phyloP scores from a whole-genome alignment of 2,113 vertebrate species.

The Oriolus oriolus region DNA sequence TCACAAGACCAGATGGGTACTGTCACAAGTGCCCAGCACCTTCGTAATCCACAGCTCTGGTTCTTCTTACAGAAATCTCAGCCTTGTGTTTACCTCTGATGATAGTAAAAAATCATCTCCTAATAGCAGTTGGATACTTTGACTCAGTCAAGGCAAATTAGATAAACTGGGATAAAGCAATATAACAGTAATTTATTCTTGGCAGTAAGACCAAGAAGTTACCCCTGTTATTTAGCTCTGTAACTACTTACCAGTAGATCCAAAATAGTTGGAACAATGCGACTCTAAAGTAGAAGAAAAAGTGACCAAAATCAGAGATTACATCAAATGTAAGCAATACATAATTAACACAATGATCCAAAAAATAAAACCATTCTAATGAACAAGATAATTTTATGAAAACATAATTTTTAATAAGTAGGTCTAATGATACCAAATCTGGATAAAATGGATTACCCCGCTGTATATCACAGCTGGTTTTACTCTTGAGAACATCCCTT shows the following conservation, averaged over 20 bases:
- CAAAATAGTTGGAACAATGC: neutral
- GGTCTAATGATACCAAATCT: neutral
- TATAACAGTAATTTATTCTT: neutral
- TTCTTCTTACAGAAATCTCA: neutral
- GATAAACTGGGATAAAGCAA: neutral
- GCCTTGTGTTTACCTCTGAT: neutral
- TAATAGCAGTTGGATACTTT: neutral
- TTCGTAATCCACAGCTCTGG: neutral
- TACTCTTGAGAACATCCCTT: neutral
- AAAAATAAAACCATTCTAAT: neutral
- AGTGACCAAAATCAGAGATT: neutral
- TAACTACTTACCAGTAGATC: neutral
- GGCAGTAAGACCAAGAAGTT: neutral
- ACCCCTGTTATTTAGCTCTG: neutral
- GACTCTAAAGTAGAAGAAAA: neutral
- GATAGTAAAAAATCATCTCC: neutral
- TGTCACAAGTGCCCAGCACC: neutral
- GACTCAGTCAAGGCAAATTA: neutral
- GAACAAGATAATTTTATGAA: neutral
- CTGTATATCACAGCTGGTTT: neutral
- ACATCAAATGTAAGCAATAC: neutral
- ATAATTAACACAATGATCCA: neutral
- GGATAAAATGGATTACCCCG: neutral
- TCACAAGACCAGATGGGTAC: neutral
- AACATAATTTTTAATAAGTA: neutral